Conservation (phyloP, 2,797 vertebrate species). For the Crocidura indochinensis region DNA sequence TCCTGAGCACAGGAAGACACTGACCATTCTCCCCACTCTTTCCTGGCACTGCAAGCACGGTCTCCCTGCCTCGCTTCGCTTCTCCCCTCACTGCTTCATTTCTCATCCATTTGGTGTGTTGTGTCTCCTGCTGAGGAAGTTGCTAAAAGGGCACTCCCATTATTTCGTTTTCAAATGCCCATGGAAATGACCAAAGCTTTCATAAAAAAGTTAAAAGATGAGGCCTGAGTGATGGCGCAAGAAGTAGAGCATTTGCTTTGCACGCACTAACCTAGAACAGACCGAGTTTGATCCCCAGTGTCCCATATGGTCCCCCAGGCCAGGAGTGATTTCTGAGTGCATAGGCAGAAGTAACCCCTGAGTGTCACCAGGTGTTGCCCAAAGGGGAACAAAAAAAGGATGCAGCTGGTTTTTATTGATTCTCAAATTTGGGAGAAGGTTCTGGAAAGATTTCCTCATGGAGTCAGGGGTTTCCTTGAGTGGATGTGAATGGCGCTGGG, state of each 20-base stretch:
- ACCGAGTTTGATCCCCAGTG: too few relatives aligned
- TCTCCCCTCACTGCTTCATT: constrained; percentile 53
- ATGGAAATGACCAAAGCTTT: constrained; percentile 47
- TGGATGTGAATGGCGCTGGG: too few relatives aligned
- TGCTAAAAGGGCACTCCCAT: constrained; percentile 24
- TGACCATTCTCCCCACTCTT: not conserved
- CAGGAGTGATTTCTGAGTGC: too few relatives aligned
- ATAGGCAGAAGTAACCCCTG: too few relatives aligned
- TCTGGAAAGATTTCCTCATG: constrained; percentile 20
- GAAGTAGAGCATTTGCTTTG: too few relatives aligned
- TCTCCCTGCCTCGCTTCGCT: constrained; percentile 17
- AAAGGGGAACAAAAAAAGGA: not conserved
- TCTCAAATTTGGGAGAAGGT: constrained; percentile 66
- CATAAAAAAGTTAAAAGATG: constrained; percentile 6
- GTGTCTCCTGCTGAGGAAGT: constrained; percentile 36
- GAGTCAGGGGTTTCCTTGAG: not conserved
- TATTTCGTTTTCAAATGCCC: not conserved
- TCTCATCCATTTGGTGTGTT: constrained; percentile 50
- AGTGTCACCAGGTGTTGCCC: too few relatives aligned
- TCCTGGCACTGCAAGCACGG: constrained; percentile 44
- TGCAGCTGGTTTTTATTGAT: constrained; percentile 62
- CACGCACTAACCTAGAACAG: too few relatives aligned
- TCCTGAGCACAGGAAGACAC: constrained; percentile 34
- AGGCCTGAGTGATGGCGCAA: too few relatives aligned
- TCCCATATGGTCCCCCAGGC: too few relatives aligned